Percentiles rank a stretch among this genome's conserved stretches.
These are phyloP conservation scores for Prochilodus magdalenae DNA, from an alignment of 2,113 vertebrate genomes.

Conservation along the genomic window DNA sequence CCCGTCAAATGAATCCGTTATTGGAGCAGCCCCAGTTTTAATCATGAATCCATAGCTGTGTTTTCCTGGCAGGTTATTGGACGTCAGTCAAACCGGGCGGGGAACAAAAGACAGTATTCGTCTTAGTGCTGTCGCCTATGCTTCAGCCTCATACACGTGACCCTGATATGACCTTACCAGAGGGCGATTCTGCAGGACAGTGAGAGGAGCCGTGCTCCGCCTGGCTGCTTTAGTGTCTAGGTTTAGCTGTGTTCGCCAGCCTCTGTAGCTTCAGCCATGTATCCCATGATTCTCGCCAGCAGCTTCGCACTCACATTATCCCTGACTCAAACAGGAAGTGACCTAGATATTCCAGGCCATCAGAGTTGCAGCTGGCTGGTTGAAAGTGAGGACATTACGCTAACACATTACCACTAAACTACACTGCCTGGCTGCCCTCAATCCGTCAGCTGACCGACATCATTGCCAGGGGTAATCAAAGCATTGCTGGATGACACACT, in stretches of 20 bases:
- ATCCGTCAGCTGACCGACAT: neutral
- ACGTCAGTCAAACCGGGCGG: neutral
- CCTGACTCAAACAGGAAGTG: slow-evolving; percentile 28
- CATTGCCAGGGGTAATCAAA: neutral
- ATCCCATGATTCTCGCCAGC: neutral
- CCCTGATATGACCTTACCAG: no score
- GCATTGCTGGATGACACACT: neutral
- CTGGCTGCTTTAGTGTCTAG: no score
- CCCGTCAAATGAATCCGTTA: slow-evolving; percentile 17
- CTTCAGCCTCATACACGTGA: no score
- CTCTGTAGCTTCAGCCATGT: no score
- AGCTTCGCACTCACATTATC: neutral
- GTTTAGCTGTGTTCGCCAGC: no score
- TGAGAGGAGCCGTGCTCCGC: no score
- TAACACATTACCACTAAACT: neutral
- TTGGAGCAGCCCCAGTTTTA: neutral
- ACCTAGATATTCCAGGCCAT: slow-evolving; percentile 27
- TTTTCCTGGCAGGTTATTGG: neutral
- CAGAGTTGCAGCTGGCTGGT: no score
- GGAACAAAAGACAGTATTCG: neutral
- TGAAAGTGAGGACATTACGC: no score
- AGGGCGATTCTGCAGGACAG: no score
- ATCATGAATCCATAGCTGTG: neutral
- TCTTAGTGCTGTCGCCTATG: no score
- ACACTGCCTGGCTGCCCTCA: neutral